Evolutionary conservation across 2,888 invertebrate species (phyloP).

Genomic region (Agrenia bidenticulata): DNA sequence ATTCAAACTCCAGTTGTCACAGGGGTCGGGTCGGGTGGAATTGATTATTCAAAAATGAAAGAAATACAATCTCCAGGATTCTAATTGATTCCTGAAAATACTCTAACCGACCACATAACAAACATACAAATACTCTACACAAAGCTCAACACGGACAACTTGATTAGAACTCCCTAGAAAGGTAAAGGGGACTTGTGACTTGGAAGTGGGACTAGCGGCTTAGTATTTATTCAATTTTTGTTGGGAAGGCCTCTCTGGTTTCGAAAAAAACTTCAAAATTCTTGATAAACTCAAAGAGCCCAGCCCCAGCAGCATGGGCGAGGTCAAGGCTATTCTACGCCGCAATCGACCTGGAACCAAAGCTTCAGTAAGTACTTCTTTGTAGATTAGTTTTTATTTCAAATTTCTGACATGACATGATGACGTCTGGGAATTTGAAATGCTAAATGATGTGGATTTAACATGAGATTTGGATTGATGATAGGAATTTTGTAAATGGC

Average conservation of each 20-base stretch:
- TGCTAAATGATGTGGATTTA: background rate
- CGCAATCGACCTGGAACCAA: conserved; percentile 90
- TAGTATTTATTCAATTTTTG: no score
- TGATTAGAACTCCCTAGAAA: no score
- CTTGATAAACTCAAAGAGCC: conserved; percentile 29
- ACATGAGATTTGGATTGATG: background rate
- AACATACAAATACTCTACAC: no score
- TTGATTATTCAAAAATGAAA: background rate
- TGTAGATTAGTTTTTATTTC: background rate
- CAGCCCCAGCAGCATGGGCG: conserved; percentile 65
- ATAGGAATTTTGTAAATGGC: conserved; percentile 98
- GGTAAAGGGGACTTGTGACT: background rate
- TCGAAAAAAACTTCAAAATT: conserved; percentile 24
- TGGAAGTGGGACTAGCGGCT: no score
- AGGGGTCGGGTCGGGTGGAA: conserved; percentile 5
- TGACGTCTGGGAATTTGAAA: background rate
- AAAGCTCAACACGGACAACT: no score
- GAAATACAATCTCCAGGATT: no score
- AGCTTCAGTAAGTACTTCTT: conserved; percentile 68
- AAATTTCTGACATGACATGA: no score
- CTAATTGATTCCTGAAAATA: no score
- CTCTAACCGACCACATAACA: no score
- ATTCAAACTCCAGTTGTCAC: background rate
- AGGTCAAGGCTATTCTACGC: conserved; percentile 76
- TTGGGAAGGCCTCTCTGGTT: no score